These are phyloP conservation scores for Hydrolagus affinis DNA, from an alignment of 2,113 vertebrate genomes.

Conservation along the genomic window DNA sequence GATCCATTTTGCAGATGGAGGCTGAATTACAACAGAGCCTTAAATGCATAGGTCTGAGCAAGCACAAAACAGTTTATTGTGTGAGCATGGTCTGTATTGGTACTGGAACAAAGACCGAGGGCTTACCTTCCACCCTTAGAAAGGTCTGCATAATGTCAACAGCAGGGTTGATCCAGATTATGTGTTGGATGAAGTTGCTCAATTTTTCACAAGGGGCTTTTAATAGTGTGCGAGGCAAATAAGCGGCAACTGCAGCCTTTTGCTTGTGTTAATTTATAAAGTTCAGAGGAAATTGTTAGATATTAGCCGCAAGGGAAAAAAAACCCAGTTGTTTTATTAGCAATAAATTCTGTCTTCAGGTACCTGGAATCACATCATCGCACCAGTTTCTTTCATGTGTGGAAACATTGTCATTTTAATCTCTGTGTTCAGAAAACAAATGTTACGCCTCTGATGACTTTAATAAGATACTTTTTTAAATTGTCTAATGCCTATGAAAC, in stretches of 20 bases:
- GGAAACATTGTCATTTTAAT: not conserved
- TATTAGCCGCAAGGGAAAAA: not conserved
- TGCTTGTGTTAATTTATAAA: not conserved
- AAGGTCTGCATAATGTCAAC: slow-evolving; percentile 17
- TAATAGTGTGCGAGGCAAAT: not conserved
- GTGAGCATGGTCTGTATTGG: not conserved
- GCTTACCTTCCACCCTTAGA: slow-evolving; percentile 14
- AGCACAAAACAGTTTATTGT: slow-evolving; percentile 30
- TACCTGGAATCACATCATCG: not conserved
- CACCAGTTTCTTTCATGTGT: not conserved
- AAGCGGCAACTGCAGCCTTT: not conserved
- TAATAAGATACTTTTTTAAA: not conserved
- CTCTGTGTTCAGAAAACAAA: not conserved
- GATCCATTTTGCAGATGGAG: slow-evolving; percentile 3
- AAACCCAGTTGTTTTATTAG: not conserved
- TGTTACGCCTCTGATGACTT: not conserved
- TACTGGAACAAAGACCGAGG: not conserved
- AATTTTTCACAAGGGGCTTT: not conserved
- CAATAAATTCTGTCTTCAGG: not conserved
- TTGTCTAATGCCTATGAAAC: no score
- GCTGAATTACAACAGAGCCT: slow-evolving; percentile 27
- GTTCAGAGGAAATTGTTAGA: not conserved
- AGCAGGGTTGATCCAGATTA: slow-evolving; percentile 1
- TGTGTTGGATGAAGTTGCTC: slow-evolving; percentile 11
- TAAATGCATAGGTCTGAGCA: slow-evolving; percentile 11